Percentiles rank a stretch among this genome's conserved stretches.
These are phyloP conservation scores for Meandrina meandrites DNA, from an alignment of 92 coral and sea anemone genomes.

Conservation along the genomic window DNA sequence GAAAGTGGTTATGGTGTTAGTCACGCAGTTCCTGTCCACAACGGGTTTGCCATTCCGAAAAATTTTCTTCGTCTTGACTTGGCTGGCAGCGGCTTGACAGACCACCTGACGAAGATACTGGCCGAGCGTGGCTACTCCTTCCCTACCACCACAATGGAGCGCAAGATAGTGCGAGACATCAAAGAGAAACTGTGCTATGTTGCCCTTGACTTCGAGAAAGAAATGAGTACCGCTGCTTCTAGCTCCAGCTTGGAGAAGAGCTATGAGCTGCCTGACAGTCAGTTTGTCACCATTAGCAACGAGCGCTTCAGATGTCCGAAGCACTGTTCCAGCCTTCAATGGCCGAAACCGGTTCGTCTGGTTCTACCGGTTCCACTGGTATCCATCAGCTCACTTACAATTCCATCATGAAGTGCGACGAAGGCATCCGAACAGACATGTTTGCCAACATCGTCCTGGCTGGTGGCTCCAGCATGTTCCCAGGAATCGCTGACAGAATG, in stretches of 20 bases:
- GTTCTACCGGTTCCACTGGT: conserved; percentile 51
- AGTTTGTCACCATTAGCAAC: conserved; percentile 87
- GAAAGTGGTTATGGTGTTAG: conserved; percentile 74
- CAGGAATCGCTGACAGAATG: conserved; percentile 52
- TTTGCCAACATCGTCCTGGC: conserved; percentile 77
- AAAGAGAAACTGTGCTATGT: conserved; percentile 87
- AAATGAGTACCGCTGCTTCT: conserved; percentile 84
- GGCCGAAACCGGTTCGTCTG: conserved; percentile 70
- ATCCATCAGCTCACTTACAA: conserved; percentile 92
- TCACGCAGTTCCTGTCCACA: conserved; percentile 76
- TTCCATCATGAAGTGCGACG: conserved; percentile 63
- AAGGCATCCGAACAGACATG: conserved; percentile 39
- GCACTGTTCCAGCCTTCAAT: conserved; percentile 84
- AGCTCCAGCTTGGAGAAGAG: conserved; percentile 75
- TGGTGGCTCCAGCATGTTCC: conserved; percentile 87
- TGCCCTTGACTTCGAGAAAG: conserved; percentile 88
- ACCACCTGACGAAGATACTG: conserved; percentile 66
- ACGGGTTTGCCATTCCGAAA: conserved; percentile 71
- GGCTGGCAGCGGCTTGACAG: conserved; percentile 73
- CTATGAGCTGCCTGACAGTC: conserved; percentile 90
- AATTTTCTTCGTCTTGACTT: conserved; percentile 72
- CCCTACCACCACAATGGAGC: conserved; percentile 52
- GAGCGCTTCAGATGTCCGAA: conserved; percentile 98
- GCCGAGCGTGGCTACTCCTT: conserved; percentile 65
- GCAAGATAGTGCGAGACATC: conserved; percentile 72